These are phyloP conservation scores for Perca schrenkii DNA, from an alignment of 2,113 vertebrate species.

Conservation along the genomic window DNA sequence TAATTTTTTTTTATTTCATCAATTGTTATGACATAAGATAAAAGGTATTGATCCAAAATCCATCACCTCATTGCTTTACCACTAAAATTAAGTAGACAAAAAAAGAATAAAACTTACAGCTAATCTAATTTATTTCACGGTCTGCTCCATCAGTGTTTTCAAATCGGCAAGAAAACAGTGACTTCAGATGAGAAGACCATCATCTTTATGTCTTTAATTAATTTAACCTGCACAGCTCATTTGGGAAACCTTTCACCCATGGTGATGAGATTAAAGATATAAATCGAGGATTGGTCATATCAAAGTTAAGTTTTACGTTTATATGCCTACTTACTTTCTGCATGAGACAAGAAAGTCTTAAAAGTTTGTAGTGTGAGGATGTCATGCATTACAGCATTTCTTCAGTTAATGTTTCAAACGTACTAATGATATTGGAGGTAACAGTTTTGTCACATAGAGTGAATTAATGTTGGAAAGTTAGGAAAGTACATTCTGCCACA, in stretches of 20 bases:
- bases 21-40: slow-evolving; percentile 5
- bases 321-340: slow-evolving; percentile 31
- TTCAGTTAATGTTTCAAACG: slow-evolving; percentile 16
- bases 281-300: slow-evolving; percentile 18
- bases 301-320: slow-evolving; percentile 23
- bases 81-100: slow-evolving; percentile 20
- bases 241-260: slow-evolving; percentile 41
- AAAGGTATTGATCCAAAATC: slow-evolving; percentile 6
- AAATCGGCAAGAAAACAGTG: slow-evolving; percentile 7
- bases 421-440: not conserved
- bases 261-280: slow-evolving; percentile 21
- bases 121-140: not conserved
- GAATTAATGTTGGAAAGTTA: not conserved
- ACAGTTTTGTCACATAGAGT: not conserved
- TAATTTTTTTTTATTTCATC: not conserved
- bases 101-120: not conserved
- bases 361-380: slow-evolving; percentile 20
- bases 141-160: not conserved
- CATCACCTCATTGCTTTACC: slow-evolving; percentile 7
- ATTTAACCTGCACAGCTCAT: slow-evolving; percentile 46
- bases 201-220: slow-evolving; percentile 35
- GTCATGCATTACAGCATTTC: not conserved
- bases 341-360: slow-evolving; percentile 18
- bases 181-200: slow-evolving; percentile 21
- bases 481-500: not conserved